Percentiles rank a stretch among this genome's conserved stretches.
Evolutionary conservation across 1,140 invertebrate species (phyloP).

Genomic region (Neuroterus valhalla): DNA sequence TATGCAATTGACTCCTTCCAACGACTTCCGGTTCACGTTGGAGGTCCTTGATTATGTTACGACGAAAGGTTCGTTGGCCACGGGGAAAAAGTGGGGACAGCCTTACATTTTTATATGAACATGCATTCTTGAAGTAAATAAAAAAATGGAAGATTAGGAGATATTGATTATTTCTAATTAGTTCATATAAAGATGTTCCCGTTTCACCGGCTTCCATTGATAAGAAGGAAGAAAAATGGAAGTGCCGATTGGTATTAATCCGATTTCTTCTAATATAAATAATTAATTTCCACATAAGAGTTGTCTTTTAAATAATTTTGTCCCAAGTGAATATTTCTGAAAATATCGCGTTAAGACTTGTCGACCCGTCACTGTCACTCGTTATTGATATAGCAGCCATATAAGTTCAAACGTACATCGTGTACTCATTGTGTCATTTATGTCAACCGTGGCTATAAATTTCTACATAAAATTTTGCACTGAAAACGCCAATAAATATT

Average conservation of each 20-base stretch:
- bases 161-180: too few species aligned
- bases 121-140: background rate
- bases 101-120: background rate
- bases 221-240: too few species aligned
- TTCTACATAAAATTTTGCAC: background rate
- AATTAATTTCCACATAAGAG: too few species aligned
- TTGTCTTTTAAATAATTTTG: background rate
- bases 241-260: too few species aligned
- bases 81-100: conserved; percentile 38
- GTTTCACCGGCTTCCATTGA: too few species aligned
- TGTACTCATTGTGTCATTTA: conserved; percentile 18
- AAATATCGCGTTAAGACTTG: background rate
- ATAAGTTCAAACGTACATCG: conserved; percentile 21
- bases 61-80: conserved; percentile 67
- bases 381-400: conserved; percentile 30
- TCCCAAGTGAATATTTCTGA: conserved; percentile 1
- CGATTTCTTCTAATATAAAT: too few species aligned
- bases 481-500: background rate
- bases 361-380: conserved; percentile 9
- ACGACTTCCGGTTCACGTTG: conserved; percentile 67
- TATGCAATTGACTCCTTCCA: conserved; percentile 69
- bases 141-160: too few species aligned
- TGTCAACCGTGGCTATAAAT: background rate
- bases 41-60: conserved; percentile 67
- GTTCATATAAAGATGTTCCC: too few species aligned